Base-by-base conservation (phyloP, 2,113 vertebrate species). In the Ammodytes marinus region DNA sequence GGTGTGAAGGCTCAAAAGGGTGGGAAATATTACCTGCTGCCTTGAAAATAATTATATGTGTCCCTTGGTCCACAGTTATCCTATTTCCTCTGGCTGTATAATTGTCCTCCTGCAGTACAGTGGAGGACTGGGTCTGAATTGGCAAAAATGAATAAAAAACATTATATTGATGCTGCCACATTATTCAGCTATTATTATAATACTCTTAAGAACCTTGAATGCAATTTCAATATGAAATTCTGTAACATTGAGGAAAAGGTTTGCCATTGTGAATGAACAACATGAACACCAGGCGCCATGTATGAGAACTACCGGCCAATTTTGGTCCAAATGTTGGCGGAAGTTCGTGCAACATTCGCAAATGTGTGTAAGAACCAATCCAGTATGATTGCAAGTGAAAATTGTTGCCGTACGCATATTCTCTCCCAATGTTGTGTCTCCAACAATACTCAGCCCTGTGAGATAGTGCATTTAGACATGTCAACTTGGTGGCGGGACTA, bases 21-120 rank as follows among this genome's bases (percentile, higher is more conserved):
- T 54, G 66, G 15, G 50, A 73, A 85, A 77, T 69, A 77, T 43
- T 60, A 74, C 69, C 78, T 74, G 42, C 35, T 0, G 13, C 63
- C 19, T 63, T 27, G 55, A 45, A 54, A 59, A 69, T 73, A 27
- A 39, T 37, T 58, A 57, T 80, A 46, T 35, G 6, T 39, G 66
- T 84, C 54, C 69, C 65, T 60, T 57, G 49, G 75, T 66, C 15
- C 27, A 50, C 39, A 75, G 37, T 40, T 50, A 58, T 84, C n/a
- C 57, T 61, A 35, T 79, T 76, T 69, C 39, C 10, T 63, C 10
- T 12, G n/a, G 45, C 42, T 71, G 64, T 12, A 45, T 37, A 27
- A 69, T 19, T 39, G 37, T 63, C 42, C 6, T 43, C 2, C 49
- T 17, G 10, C 54, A 71, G 53, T 40, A 15, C 5, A 0, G 42